Conservation (phyloP, 2,113 vertebrate genomes). For the Melanerpes aurifrons region DNA sequence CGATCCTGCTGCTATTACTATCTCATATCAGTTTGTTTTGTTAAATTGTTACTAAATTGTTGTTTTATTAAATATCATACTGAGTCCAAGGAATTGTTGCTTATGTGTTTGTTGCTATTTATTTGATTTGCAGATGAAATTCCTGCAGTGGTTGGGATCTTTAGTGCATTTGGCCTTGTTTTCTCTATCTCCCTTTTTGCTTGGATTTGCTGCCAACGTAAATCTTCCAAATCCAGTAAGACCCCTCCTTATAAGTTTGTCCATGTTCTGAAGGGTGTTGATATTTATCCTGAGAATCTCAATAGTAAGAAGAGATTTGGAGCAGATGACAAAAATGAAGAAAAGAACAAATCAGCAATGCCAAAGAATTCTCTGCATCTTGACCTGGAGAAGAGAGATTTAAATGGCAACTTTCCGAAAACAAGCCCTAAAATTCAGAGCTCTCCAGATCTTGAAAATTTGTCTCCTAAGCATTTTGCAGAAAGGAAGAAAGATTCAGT, state of each 20-base stretch:
- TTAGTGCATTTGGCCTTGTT: slow-evolving; percentile 94
- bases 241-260: slow-evolving; percentile 98
- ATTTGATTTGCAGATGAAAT: slow-evolving; percentile 87
- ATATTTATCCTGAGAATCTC: slow-evolving; percentile 96
- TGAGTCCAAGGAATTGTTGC: neutral
- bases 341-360: slow-evolving; percentile 74
- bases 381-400: slow-evolving; percentile 93
- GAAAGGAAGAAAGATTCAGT: slow-evolving; percentile 83
- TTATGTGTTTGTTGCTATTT: slow-evolving; percentile 64
- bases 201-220: slow-evolving; percentile 98
- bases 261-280: slow-evolving; percentile 97
- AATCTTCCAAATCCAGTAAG: slow-evolving; percentile 92
- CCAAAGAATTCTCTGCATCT: slow-evolving; percentile 87
- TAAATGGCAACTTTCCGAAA: slow-evolving; percentile 95
- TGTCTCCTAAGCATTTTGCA: slow-evolving; percentile 80
- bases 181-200: slow-evolving; percentile 94
- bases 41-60: neutral
- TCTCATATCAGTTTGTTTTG: neutral
- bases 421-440: slow-evolving; percentile 84
- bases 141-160: slow-evolving; percentile 90
- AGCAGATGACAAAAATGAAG: slow-evolving; percentile 80
- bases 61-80: neutral
- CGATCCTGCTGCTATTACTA: neutral
- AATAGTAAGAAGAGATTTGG: slow-evolving; percentile 94
- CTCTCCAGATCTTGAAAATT: slow-evolving; percentile 84